Conservation (phyloP, 2,113 vertebrate species). For the Natator depressus region DNA sequence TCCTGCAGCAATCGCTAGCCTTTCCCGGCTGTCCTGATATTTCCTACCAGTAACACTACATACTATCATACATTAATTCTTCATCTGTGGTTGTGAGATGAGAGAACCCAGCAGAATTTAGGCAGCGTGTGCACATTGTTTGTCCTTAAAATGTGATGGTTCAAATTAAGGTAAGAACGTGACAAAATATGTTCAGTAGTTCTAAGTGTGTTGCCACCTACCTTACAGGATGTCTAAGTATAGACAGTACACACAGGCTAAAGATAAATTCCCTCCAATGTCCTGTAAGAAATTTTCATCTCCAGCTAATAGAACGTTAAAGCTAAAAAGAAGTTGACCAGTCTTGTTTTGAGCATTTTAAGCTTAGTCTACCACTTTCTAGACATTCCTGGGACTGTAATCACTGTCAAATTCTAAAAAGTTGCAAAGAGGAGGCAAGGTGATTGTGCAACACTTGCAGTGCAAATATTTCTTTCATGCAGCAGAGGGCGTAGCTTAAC, state of each 20-base stretch:
- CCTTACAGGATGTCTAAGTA: fast-evolving
- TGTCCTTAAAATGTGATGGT: fast-evolving
- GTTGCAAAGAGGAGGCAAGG: neutral
- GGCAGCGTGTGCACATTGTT: fast-evolving
- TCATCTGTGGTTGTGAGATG: fast-evolving
- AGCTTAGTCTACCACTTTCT: neutral
- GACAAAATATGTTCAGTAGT: fast-evolving
- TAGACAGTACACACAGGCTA: neutral
- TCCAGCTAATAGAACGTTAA: neutral
- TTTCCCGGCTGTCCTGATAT: fast-evolving
- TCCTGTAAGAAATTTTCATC: neutral
- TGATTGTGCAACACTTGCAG: too few species aligned
- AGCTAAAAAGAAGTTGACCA: neutral
- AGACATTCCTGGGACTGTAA: neutral
- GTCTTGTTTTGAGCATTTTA: neutral
- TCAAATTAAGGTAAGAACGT: fast-evolving
- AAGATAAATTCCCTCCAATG: fast-evolving
- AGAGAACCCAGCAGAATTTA: fast-evolving
- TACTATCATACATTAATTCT: fast-evolving
- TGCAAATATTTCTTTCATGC: neutral
- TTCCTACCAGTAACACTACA: fast-evolving
- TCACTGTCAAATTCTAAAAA: too few species aligned
- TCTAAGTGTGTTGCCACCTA: fast-evolving
- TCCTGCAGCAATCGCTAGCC: fast-evolving
- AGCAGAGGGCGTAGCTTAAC: constrained; percentile 29